Percentiles rank a stretch among this genome's conserved stretches.
These are phyloP conservation scores for Gonatopus flavifemur DNA, from an alignment of 1,140 invertebrate species.

Conservation along the genomic window DNA sequence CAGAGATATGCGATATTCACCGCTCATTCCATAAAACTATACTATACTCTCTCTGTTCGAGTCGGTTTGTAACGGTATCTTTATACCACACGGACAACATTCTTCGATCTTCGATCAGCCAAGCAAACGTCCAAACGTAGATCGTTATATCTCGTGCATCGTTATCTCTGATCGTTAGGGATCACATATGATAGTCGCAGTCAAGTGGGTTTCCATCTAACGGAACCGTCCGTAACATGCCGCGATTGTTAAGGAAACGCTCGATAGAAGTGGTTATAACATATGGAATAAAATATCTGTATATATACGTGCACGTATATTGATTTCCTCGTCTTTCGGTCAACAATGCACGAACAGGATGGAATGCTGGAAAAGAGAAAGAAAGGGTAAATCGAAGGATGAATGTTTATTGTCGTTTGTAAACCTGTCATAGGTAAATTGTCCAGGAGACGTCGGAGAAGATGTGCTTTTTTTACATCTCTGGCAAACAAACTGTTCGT, in stretches of 20 bases:
- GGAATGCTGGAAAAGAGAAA: too few species aligned
- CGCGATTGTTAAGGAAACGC: slow-evolving; percentile 27
- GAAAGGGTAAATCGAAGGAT: too few species aligned
- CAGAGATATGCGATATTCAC: too few species aligned
- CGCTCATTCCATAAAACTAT: slow-evolving; percentile 30
- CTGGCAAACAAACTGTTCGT: too few species aligned
- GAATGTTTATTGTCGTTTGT: too few species aligned
- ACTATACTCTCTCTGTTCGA: too few species aligned
- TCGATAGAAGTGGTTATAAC: slow-evolving; percentile 19
- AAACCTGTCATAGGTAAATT: too few species aligned
- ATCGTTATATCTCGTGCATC: slow-evolving; percentile 43
- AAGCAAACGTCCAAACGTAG: slow-evolving; percentile 30
- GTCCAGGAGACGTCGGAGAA: too few species aligned
- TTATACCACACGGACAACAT: slow-evolving; percentile 6
- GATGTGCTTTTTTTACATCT: too few species aligned
- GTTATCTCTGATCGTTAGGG: slow-evolving; percentile 41
- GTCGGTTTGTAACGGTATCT: slow-evolving; percentile 32
- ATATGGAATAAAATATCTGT: too few species aligned
- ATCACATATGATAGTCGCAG: slow-evolving; percentile 20
- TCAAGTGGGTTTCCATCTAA: slow-evolving; percentile 27
- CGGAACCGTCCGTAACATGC: slow-evolving; percentile 21
- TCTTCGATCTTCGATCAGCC: slow-evolving; percentile 28
- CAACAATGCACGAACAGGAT: too few species aligned
- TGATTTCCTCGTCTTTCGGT: too few species aligned
- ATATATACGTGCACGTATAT: not conserved